Conservation (phyloP, 2,888 invertebrate species). For the Camponotus fellah region DNA sequence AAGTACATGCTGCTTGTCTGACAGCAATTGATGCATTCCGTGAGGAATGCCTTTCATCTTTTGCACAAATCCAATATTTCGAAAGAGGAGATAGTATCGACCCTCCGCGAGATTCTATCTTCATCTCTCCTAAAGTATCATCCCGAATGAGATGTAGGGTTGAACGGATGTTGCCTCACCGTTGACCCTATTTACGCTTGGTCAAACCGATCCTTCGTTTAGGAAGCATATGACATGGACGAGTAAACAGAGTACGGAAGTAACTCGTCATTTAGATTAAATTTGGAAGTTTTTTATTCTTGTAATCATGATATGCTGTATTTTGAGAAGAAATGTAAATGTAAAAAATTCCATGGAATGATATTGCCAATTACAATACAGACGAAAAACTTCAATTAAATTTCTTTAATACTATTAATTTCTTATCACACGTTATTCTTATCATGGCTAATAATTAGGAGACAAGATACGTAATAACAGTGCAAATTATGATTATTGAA, state of each 20-base stretch:
- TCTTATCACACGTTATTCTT: background rate
- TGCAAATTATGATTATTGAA: background rate
- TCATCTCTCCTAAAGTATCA: conserved; percentile 24
- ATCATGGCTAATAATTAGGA: background rate
- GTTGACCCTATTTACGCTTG: conserved; percentile 52
- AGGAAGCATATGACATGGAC: conserved; percentile 30
- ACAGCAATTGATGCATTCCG: conserved; percentile 58
- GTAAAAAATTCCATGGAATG: background rate
- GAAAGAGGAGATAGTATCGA: conserved; percentile 56
- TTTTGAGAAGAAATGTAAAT: background rate
- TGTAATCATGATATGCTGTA: too few species aligned
- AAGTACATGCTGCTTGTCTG: conserved; percentile 43
- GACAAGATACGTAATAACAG: background rate
- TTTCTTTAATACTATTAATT: background rate
- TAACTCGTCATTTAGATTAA: conserved; percentile 29
- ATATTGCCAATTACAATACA: background rate
- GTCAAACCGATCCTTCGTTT: conserved; percentile 35
- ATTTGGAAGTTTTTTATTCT: conserved; percentile 22
- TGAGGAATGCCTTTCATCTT: conserved; percentile 63
- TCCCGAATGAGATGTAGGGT: conserved; percentile 41
- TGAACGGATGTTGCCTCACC: conserved; percentile 52
- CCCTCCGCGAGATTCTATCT: conserved; percentile 31
- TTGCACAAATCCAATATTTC: conserved; percentile 60
- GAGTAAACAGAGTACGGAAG: conserved; percentile 13
- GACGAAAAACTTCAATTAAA: background rate